Conservation (phyloP, 2,797 vertebrate species). For the Sebastes diaconus region DNA sequence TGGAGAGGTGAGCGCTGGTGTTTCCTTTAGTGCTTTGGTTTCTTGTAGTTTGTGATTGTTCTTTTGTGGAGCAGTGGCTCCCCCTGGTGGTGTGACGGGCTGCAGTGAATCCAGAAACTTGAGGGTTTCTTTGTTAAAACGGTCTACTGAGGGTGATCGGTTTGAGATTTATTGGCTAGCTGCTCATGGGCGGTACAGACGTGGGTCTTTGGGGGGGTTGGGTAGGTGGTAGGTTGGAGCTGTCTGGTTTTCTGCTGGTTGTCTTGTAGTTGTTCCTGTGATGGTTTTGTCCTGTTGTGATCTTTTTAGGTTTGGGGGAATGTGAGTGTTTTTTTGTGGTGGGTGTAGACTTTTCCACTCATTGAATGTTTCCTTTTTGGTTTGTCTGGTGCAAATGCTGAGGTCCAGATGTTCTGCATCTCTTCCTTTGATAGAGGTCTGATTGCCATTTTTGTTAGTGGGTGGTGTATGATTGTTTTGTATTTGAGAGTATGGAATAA, state of each 20-base stretch:
- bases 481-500: background rate
- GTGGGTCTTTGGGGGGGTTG: background rate
- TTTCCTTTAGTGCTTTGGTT: background rate
- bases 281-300: background rate
- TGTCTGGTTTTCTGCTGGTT: background rate
- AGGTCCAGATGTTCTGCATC: background rate
- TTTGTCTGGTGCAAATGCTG: background rate
- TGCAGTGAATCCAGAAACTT: background rate
- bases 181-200: background rate
- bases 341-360: background rate
- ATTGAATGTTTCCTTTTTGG: background rate
- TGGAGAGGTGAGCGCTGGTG: background rate
- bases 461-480: background rate
- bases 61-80: background rate
- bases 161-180: background rate
- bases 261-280: background rate
- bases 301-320: background rate
- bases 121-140: rapidly evolving
- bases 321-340: background rate
- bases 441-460: background rate
- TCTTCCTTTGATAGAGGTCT: background rate
- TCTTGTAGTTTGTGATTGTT: background rate
- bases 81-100: background rate
- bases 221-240: background rate
- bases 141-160: background rate